Base-by-base conservation (phyloP, 2,113 vertebrate species). In the Podocnemis expansa region DNA sequence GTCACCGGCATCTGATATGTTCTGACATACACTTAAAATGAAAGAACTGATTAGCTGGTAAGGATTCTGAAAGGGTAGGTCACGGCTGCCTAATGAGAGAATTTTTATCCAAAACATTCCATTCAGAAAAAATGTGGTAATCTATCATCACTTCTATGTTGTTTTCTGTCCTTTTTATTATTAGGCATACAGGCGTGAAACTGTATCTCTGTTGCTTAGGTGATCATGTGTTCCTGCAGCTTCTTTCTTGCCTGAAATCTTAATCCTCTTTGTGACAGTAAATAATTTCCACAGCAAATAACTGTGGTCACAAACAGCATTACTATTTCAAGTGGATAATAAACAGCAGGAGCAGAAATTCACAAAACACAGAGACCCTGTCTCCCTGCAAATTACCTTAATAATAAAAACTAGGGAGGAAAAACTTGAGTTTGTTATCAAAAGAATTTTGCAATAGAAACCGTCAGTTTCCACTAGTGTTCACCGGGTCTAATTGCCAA, bases 261-360 rank as follows among this genome's bases (percentile, higher is more conserved):
- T 84, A 95, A 95, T 97, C 93, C 43, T 47, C 91, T 88, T 55
- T 63, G 41, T 93, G 89, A 54, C 90, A 96, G 93, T 94, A 86
- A 85, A 87, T 82, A 38, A 58, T 90, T 93, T 93, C 63, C 41
- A 13, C 79, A 54, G 78, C 67, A 90, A 92, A 87, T 67, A 84
- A 84, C 1, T 31, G 10, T 87, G 89, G 83, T 90, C 79, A 58
- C n/a, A 45, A 0, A 3, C 73, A 75, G 88, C 52, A 11, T 0
- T 2, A 73, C 70, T 84, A 52, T 90, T 94, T 80, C 19, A 47
- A 67, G 55, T n/a, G 47, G 90, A 47, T 95, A 88, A 93, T 73
- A 89, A 90, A 47, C 24, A 21, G 22, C 34, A 76, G 63, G 60
- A 76, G 31, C 45, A 89, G 93, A 93, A 75, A 8, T 5, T 60